Evolutionary conservation across 2,888 invertebrate genomes (phyloP).

Genomic region (Siphlonurus alternatus): DNA sequence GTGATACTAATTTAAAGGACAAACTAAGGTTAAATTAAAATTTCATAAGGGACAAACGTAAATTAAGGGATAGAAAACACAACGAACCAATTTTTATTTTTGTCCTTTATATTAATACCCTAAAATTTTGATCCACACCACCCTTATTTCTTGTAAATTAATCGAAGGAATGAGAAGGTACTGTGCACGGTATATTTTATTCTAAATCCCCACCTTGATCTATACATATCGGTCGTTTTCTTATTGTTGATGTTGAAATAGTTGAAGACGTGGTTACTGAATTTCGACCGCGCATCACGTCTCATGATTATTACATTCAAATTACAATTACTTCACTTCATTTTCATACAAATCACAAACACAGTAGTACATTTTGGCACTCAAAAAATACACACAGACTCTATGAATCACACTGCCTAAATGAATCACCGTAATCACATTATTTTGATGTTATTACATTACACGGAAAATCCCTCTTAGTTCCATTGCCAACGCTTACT

Average conservation of each 20-base stretch:
- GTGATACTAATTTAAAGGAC: no score
- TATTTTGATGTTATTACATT: not conserved
- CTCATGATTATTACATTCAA: constrained; percentile 6
- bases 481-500: not conserved
- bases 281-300: constrained; percentile 4
- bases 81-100: no score
- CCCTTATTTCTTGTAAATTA: no score
- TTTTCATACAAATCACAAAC: not conserved
- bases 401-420: no score
- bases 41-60: no score
- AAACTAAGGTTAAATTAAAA: no score
- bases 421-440: not conserved
- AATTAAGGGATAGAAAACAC: no score
- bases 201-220: constrained; percentile 12
- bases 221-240: constrained; percentile 12
- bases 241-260: not conserved
- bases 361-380: not conserved
- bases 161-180: no score
- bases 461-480: not conserved
- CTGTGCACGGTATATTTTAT: no score
- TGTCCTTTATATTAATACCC: no score
- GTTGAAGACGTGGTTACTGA: not conserved
- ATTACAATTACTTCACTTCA: not conserved
- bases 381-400: no score
- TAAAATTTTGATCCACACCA: no score